A percentile compares a stretch with the other conserved stretches of the same genome.
phyloP scores from a whole-genome alignment of 1,140 invertebrate genomes.

The Lasioglossum albipes region DNA sequence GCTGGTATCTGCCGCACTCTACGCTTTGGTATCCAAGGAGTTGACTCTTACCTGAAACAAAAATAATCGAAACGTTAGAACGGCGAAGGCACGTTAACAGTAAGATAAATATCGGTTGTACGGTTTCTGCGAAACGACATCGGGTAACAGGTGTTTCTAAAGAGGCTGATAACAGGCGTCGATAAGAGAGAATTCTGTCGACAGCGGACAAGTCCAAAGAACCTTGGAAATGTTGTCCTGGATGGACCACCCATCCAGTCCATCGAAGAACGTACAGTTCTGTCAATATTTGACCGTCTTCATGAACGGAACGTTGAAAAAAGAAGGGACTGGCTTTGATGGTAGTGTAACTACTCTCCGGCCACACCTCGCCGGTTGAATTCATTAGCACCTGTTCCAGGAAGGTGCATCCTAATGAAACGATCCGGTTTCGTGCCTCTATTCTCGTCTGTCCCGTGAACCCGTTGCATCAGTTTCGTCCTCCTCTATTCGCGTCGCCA shows the following conservation, averaged over 20 bases:
- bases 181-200: slow-evolving; percentile 51
- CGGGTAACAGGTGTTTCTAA: not conserved
- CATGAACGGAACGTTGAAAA: not conserved
- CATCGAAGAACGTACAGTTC: not conserved
- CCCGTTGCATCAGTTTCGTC: not conserved
- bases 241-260: not conserved
- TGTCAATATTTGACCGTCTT: not conserved
- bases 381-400: not conserved
- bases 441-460: not conserved
- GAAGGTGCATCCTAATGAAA: not conserved
- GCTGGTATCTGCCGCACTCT: not conserved
- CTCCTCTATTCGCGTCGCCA: not conserved
- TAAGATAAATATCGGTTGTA: not conserved
- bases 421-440: not conserved
- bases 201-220: not conserved
- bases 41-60: slow-evolving; percentile 70
- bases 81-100: not conserved
- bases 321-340: not conserved
- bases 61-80: slow-evolving; percentile 7
- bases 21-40: not conserved
- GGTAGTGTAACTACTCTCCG: not conserved
- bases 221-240: not conserved
- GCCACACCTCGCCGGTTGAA: not conserved
- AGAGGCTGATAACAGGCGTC: slow-evolving; percentile 44
- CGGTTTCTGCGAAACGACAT: not conserved